Evolutionary conservation across 1,140 invertebrate genomes (phyloP).

Genomic region (Hycleus cichorii): DNA sequence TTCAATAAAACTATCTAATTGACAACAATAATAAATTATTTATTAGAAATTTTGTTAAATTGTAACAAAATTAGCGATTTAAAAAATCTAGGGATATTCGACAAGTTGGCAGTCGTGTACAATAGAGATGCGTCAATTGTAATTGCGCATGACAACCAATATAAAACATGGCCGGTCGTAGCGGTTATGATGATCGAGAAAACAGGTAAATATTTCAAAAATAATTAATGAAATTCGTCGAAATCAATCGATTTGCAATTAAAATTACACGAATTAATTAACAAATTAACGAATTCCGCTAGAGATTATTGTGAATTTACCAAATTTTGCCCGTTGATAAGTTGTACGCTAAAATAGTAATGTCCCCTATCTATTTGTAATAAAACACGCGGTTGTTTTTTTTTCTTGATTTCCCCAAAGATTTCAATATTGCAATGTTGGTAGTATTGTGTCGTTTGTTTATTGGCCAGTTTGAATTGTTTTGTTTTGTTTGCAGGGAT

Average conservation of each 20-base stretch:
- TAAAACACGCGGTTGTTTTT: neutral
- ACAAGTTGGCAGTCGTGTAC: too few species aligned
- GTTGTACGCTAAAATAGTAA: too few species aligned
- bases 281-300: neutral
- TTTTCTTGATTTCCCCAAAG: neutral
- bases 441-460: constrained; percentile 3
- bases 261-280: neutral
- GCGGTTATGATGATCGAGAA: constrained; percentile 38
- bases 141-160: constrained; percentile 21
- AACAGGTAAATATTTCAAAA: constrained; percentile 34
- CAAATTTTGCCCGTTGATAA: neutral
- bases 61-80: too few species aligned
- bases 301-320: neutral
- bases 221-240: neutral
- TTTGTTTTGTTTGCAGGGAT: constrained; percentile 30
- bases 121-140: too few species aligned
- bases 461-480: neutral
- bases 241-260: neutral
- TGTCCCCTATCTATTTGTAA: too few species aligned
- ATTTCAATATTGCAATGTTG: constrained; percentile 1
- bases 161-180: constrained; percentile 40
- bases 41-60: too few species aligned
- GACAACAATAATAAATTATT: too few species aligned
- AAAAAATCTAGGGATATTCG: too few species aligned
- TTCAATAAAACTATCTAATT: too few species aligned